Evolutionary conservation across 1,140 invertebrate species (phyloP).

Genomic region (Tenebrio molitor): DNA sequence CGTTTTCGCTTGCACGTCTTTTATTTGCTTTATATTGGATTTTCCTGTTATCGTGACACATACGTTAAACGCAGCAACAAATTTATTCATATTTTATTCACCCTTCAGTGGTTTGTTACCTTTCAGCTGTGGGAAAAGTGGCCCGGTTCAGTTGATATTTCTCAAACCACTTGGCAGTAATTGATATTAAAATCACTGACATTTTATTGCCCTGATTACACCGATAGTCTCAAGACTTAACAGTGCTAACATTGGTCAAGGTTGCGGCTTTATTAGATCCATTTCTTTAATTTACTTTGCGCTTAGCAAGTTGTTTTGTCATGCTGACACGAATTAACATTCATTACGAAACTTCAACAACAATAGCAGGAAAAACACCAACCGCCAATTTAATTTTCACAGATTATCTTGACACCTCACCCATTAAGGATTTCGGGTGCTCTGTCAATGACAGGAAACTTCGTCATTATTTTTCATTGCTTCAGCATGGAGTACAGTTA

Average conservation of each 20-base stretch:
- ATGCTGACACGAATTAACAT: constrained; percentile 32
- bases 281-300: constrained; percentile 29
- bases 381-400: constrained; percentile 18
- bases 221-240: background rate
- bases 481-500: too few relatives aligned
- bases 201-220: constrained; percentile 3
- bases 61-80: constrained; percentile 25
- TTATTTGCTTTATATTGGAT: constrained; percentile 34
- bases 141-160: constrained; percentile 1
- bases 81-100: constrained; percentile 33
- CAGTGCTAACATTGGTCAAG: constrained; percentile 26
- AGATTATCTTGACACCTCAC: background rate
- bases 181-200: constrained; percentile 14
- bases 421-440: constrained; percentile 10
- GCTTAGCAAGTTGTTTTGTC: constrained; percentile 24
- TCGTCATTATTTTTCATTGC: too few relatives aligned
- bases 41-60: constrained; percentile 17
- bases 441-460: constrained; percentile 21
- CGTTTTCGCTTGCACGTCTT: constrained; percentile 10
- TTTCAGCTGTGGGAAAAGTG: constrained; percentile 4
- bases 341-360: constrained; percentile 35
- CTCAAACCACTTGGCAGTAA: background rate
- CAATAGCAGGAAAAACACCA: constrained; percentile 32
- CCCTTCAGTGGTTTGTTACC: constrained; percentile 3
- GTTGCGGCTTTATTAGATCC: constrained; percentile 25